Percentiles rank a stretch among this genome's conserved stretches.
Conservation (phyloP, 2,113 vertebrate genomes). For the Dasypus novemcinctus region DNA sequence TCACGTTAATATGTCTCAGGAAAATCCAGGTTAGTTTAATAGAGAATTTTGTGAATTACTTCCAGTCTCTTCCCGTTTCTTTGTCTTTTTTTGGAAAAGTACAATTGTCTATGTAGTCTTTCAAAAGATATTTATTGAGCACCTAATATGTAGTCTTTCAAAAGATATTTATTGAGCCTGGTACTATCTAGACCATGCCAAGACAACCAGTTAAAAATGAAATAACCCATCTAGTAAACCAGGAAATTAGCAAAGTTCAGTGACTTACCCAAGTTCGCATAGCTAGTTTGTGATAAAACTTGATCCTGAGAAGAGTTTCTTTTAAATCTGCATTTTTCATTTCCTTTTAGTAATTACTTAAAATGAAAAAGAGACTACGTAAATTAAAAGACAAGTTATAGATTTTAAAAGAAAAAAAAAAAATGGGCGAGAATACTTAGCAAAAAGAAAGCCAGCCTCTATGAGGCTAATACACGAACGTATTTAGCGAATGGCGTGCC, state of each 20-base stretch:
- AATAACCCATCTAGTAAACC: not conserved
- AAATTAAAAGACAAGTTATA: not conserved
- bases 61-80: not conserved
- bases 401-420: not conserved
- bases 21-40: conserved; percentile 10
- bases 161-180: not conserved
- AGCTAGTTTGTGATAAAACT: not conserved
- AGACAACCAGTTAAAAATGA: not conserved
- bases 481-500: accelerated
- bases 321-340: conserved; percentile 25
- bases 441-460: not conserved
- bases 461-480: accelerated
- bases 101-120: not conserved
- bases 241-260: not conserved
- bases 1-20: conserved; percentile 4
- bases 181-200: not conserved
- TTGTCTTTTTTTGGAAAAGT: not conserved
- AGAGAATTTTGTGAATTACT: not conserved
- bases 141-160: not conserved
- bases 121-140: not conserved
- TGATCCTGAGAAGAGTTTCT: not conserved
- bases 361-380: not conserved
- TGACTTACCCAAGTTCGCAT: not conserved
- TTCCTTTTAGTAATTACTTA: conserved; percentile 14
- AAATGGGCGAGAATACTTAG: not conserved